Percentiles rank a stretch among this genome's conserved stretches.
Evolutionary conservation across 2,113 vertebrate genomes (phyloP).

Genomic region (Myotis lucifugus): DNA sequence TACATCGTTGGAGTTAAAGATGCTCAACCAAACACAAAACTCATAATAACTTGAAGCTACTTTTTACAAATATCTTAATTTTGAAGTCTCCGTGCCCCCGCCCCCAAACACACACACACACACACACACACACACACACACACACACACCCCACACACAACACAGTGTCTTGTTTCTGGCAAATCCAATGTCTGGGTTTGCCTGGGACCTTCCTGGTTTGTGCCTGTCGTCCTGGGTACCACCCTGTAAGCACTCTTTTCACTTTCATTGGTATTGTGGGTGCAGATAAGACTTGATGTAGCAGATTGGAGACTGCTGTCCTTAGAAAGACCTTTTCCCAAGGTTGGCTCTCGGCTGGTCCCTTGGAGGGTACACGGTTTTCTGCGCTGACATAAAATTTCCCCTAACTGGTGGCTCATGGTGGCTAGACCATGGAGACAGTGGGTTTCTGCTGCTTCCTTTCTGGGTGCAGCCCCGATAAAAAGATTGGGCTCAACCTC

Average conservation of each 20-base stretch:
- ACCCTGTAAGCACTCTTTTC: no score
- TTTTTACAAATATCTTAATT: background rate
- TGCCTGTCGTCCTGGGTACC: accelerated
- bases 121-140: no score
- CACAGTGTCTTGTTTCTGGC: background rate
- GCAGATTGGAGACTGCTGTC: accelerated
- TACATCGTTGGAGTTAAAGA: background rate
- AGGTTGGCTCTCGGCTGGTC: background rate
- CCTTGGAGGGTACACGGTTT: accelerated
- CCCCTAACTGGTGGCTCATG: background rate
- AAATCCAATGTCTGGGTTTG: background rate
- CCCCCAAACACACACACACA: no score
- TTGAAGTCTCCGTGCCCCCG: background rate
- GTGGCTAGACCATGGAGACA: background rate
- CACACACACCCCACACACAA: background rate
- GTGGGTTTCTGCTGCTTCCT: background rate
- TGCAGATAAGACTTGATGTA: accelerated
- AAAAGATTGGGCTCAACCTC: accelerated
- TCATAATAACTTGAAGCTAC: background rate
- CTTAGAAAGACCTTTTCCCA: background rate
- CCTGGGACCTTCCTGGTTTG: background rate
- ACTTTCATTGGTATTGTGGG: accelerated
- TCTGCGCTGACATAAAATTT: background rate
- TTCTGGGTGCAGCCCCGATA: background rate
- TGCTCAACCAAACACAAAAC: background rate